Base-by-base conservation (phyloP, 2,888 invertebrate species). In the Catocala sponsa region DNA sequence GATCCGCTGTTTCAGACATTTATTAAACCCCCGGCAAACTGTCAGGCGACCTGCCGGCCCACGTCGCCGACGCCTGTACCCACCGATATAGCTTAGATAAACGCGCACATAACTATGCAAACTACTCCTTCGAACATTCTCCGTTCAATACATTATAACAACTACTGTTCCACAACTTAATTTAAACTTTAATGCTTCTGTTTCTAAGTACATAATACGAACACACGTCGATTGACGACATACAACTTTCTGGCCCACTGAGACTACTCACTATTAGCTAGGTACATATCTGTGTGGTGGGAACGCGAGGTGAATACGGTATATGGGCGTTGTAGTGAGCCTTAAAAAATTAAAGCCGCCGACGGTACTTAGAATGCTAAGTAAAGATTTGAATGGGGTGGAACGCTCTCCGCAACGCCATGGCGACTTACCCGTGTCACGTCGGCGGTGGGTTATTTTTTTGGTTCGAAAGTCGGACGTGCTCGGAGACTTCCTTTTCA, bases 81-180 rank as follows among this genome's bases (percentile, higher is more conserved):
- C 68, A 82, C 87, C 86, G 86, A 90, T 89, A 89, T 87, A 88
- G 86, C 90, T 91, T 88, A 91, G 91, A 91, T 91, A 91, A 91
- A 91, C 88, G 87, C 78, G 81, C 85, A 91, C 89, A 90, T 92
- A 91, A 86, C 91, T 91, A 92, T 92, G 90, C 90, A 92, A 92
- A 91, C 91, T 90, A 89, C 88, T 88, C 85, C 84, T 82, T 79
- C 65, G 59, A 72, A 70, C 59, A 44, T 46, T 52, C 25, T 15
- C 58, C 60, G 38, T 33, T 55, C 66, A 72, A 70, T 79, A 86
- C 69, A 75, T 72, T 85, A 50, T 74, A 89, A 84, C 74, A 70
- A 38, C 61, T 41, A 32, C 48, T 5, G 51, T 56, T 47, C 53
- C 12, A 41, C 79, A 83, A 80, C 41, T 68, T 47, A 90, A 77